Evolutionary conservation across 1,140 invertebrate species (phyloP), one percentile per base, ranked within the genome.

Genomic region (Acyrthosiphon pisum): DNA sequence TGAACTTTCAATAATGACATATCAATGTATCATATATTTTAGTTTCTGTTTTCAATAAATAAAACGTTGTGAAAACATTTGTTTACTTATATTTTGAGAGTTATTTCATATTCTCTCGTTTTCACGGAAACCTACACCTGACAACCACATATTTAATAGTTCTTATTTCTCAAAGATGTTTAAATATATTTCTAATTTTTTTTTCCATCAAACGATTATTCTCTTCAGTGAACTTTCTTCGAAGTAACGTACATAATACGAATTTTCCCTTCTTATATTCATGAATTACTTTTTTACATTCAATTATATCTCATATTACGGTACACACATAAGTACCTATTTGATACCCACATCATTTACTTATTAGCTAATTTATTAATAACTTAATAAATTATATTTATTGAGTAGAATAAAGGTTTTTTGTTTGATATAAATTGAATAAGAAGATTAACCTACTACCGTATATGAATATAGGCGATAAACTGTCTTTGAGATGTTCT

Each of bases 151-250:
- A 68, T 14, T 14, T 68, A 30, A n/a, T n/a, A 60, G 56, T 60
- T 11, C 56, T 60, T 60, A 68, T 14, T 60, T n/a, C 11, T 30
- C 26, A 83, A 83, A 83, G 7, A 83, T 37, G 37, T n/a, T 68
- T 22, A 68, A 68, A 68, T 68, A 68, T 30, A 60, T 30, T 4
- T 68, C 30, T 68, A 68, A 11, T 14, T 50, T 50, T 87, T n/a
- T 86, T 8, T 48, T 23, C 46, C 30, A 87, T 87, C 11, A 87
- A 87, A 87, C 44, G 30, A 87, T 87, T 87, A 48, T 87, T 87
- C 11, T n/a, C 84, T 48, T n/a, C 26, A 14, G 41, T 87, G 44
- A 87, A 48, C 44, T 87, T 87, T 2, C 41, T 41, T 22, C 3
- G 37, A 0, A 37, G 76, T n/a, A 81, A 35, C 6, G n/a, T 81